Evolutionary conservation across 2,888 invertebrate genomes (phyloP).

Genomic region (Epinotia nisella): DNA sequence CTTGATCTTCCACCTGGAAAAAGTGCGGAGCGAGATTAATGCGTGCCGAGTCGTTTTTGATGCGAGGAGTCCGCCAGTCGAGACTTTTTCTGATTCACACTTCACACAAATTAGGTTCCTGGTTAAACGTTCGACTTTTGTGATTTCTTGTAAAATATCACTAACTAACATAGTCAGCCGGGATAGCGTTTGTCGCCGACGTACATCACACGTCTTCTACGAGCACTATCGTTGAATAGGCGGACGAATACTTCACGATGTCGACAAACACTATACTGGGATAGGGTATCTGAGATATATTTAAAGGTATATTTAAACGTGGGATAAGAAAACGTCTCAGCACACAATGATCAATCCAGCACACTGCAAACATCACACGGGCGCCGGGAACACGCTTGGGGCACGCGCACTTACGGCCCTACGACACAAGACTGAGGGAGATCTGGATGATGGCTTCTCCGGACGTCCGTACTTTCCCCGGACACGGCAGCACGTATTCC

Average conservation of each 20-base stretch:
- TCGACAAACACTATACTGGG: no score
- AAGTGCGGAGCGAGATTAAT: not conserved
- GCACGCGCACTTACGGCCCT: slow-evolving; percentile 72
- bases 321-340: slow-evolving; percentile 34
- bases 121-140: not conserved
- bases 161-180: not conserved
- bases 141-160: not conserved
- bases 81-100: slow-evolving; percentile 32
- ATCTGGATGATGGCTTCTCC: slow-evolving; percentile 65
- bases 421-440: slow-evolving; percentile 65
- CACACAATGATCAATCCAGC: slow-evolving; percentile 44
- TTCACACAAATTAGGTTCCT: not conserved
- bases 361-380: slow-evolving; percentile 49
- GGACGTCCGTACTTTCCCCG: slow-evolving; percentile 73
- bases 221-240: not conserved
- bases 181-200: not conserved
- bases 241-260: not conserved
- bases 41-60: not conserved
- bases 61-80: slow-evolving; percentile 16
- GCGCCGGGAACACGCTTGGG: slow-evolving; percentile 49
- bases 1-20: slow-evolving; percentile 73
- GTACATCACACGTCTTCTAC: not conserved
- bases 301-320: not conserved
- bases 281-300: not conserved
- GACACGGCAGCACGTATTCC: slow-evolving; percentile 73